phyloP scores from a whole-genome alignment of 2,797 vertebrate species.

The Hyperoplus lanceolatus region DNA sequence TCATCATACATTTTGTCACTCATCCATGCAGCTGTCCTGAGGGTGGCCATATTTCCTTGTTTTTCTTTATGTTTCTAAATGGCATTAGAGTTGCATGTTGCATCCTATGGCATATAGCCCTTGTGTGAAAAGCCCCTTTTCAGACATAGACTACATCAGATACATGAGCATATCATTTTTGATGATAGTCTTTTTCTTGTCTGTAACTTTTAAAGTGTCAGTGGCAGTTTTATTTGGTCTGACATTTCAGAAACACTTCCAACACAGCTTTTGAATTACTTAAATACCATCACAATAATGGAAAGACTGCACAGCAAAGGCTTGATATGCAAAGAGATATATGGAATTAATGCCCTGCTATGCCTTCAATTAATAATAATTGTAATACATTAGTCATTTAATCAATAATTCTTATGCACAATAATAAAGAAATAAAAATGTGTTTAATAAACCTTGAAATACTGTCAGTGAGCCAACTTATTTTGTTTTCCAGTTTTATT shows the following conservation, averaged over 20 bases:
- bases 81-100: conserved; percentile 1
- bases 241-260: neutral
- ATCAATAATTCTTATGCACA: neutral
- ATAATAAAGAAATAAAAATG: conserved; percentile 9
- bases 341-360: conserved; percentile 10
- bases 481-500: neutral
- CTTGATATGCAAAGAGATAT: conserved; percentile 7
- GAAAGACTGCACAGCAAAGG: neutral
- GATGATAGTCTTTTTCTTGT: neutral
- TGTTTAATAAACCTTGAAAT: conserved; percentile 15
- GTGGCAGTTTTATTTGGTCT: neutral
- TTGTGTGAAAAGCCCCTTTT: neutral
- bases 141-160: neutral
- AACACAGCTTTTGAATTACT: conserved; percentile 2
- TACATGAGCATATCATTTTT: neutral
- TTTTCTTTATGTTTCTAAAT: conserved; percentile 33
- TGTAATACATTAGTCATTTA: conserved; percentile 14
- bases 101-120: neutral
- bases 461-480: conserved; percentile 3
- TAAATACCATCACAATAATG: neutral
- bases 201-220: neutral
- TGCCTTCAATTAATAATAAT: neutral
- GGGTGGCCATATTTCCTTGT: conserved; percentile 38
- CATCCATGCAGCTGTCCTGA: conserved; percentile 36
- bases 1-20: conserved; percentile 61